Percentiles rank a stretch among this genome's conserved stretches.
These are phyloP conservation scores for Mesochorus sp. DNA, from an alignment of 2,888 invertebrate genomes.

Conservation along the genomic window DNA sequence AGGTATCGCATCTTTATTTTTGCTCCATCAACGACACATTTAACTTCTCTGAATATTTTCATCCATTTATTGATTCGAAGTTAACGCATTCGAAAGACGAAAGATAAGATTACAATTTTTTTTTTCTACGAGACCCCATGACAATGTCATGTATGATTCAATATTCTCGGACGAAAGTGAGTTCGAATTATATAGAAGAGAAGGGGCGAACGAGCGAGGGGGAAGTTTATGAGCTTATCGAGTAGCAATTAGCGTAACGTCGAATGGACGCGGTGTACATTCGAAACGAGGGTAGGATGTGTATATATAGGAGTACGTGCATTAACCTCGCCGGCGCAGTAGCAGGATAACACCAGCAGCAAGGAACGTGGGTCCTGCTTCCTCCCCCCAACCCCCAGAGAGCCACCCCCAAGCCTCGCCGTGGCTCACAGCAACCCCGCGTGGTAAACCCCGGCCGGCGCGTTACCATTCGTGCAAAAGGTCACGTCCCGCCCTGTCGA, in stretches of 20 bases:
- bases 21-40: too few species aligned
- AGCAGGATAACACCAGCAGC: constrained; percentile 20
- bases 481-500: constrained; percentile 80
- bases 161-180: constrained; percentile 31
- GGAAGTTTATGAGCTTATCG: constrained; percentile 44
- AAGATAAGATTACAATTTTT: too few species aligned
- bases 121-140: too few species aligned
- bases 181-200: neutral
- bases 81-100: too few species aligned
- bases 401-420: constrained; percentile 66
- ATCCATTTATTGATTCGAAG: too few species aligned
- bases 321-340: constrained; percentile 58
- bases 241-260: constrained; percentile 43
- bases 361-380: constrained; percentile 50
- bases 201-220: constrained; percentile 12
- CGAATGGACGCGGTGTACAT: constrained; percentile 35
- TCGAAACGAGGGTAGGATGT: constrained; percentile 51
- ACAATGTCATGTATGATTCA: constrained; percentile 14
- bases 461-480: constrained; percentile 81
- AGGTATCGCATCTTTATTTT: neutral
- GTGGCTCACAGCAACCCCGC: constrained; percentile 47
- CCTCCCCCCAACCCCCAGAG: constrained; percentile 66
- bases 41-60: too few species aligned
- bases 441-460: constrained; percentile 57
- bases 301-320: constrained; percentile 60